These are phyloP conservation scores for Diloba caeruleocephala DNA, from an alignment of 2,888 invertebrate genomes.

Conservation along the genomic window DNA sequence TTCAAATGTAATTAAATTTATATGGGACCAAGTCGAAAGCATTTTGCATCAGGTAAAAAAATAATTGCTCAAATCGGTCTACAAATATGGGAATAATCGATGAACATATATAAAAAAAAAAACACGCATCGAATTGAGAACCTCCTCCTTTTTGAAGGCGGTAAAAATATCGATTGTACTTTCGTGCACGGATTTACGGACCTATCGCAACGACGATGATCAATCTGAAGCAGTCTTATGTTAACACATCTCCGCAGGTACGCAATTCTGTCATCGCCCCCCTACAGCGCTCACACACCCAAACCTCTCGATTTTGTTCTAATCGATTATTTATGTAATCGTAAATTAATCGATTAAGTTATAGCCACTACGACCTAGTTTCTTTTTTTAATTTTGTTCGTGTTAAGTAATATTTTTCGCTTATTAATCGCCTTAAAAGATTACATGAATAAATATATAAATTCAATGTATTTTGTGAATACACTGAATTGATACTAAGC, in stretches of 20 bases:
- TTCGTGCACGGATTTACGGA: too few species aligned
- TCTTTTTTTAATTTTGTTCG: slow-evolving; percentile 60
- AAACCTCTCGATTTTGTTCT: slow-evolving; percentile 70
- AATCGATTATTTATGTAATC: slow-evolving; percentile 71
- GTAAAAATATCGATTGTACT: too few species aligned
- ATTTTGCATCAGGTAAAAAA: too few species aligned
- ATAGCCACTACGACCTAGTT: slow-evolving; percentile 65
- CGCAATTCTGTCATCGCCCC: slow-evolving; percentile 42
- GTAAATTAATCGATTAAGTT: slow-evolving; percentile 70
- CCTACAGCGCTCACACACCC: slow-evolving; percentile 42
- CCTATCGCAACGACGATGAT: too few species aligned
- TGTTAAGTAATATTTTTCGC: slow-evolving; percentile 57
- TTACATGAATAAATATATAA: slow-evolving; percentile 57
- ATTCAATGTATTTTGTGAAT: slow-evolving; percentile 46
- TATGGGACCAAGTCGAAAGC: too few species aligned
- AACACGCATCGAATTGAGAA: too few species aligned
- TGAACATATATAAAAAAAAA: too few species aligned
- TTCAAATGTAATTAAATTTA: too few species aligned
- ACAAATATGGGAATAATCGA: too few species aligned
- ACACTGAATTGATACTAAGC: slow-evolving; percentile 25
- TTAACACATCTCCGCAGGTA: slow-evolving; percentile 28
- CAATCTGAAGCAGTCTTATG: slow-evolving; percentile 17
- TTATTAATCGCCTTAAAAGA: slow-evolving; percentile 51
- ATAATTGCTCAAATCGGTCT: too few species aligned
- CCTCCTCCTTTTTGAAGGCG: too few species aligned